Evolutionary conservation across 2,113 vertebrate genomes (phyloP).

Genomic region (Python bivittatus): DNA sequence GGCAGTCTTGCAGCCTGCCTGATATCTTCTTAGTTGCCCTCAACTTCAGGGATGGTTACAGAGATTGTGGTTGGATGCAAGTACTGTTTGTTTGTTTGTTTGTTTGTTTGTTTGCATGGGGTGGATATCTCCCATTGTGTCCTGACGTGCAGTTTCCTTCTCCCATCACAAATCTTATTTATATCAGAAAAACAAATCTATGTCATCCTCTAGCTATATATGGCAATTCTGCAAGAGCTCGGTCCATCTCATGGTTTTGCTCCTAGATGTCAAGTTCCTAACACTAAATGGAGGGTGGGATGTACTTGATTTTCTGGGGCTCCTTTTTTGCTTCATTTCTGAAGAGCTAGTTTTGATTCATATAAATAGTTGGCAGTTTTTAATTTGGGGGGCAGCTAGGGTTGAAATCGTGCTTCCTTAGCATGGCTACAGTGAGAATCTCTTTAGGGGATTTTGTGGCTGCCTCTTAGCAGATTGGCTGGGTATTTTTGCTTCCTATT

Average conservation of each 20-base stretch:
- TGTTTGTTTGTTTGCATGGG: not conserved
- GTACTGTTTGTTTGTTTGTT: not conserved
- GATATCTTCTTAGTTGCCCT: not conserved
- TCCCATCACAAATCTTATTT: not conserved
- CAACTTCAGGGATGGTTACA: not conserved
- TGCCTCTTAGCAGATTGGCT: not conserved
- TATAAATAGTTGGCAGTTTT: not conserved
- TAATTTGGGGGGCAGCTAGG: not conserved
- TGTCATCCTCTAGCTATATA: not conserved
- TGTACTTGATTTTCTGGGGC: not conserved
- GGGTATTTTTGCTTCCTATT: not conserved
- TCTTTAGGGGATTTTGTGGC: not conserved
- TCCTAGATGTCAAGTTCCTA: not conserved
- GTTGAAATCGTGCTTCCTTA: not conserved
- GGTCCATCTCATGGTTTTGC: not conserved
- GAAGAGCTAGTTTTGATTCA: constrained; percentile 31
- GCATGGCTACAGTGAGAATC: not conserved
- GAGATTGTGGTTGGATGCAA: not conserved
- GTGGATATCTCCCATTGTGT: not conserved
- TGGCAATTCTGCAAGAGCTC: not conserved
- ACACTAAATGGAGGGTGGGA: not conserved
- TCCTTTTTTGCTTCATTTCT: constrained; percentile 17
- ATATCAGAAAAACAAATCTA: not conserved
- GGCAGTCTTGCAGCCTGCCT: not conserved
- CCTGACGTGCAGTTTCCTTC: not conserved